Evolutionary conservation across 2,888 invertebrate species (phyloP).

Genomic region (Metellina segmentata): DNA sequence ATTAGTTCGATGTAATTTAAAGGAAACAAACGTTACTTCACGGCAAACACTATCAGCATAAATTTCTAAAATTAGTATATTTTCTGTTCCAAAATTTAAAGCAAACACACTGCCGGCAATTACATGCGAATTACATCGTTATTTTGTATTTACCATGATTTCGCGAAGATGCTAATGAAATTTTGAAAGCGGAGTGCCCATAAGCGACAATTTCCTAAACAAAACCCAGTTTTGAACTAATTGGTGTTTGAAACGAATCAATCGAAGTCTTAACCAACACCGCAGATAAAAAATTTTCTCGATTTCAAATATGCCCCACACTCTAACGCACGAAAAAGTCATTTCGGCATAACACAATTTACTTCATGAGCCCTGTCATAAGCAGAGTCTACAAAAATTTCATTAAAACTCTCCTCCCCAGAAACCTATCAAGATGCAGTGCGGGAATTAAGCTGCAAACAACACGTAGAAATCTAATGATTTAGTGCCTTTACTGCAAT

Average conservation of each 20-base stretch:
- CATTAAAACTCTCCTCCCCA: background rate
- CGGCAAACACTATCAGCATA: too few relatives aligned
- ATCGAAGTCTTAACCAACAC: background rate
- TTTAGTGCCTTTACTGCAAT: background rate
- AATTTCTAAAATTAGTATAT: too few relatives aligned
- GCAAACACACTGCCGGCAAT: too few relatives aligned
- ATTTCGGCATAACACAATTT: background rate
- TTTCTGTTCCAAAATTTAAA: too few relatives aligned
- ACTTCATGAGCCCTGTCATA: background rate
- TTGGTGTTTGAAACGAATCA: background rate
- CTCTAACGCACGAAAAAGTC: background rate
- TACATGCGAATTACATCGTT: too few relatives aligned
- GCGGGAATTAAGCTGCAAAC: background rate
- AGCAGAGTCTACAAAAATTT: background rate
- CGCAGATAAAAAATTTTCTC: background rate
- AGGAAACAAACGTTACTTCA: too few relatives aligned
- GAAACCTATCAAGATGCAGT: background rate
- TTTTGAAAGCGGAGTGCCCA: too few relatives aligned
- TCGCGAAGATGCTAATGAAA: too few relatives aligned
- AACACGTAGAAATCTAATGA: background rate
- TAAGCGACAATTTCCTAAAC: too few relatives aligned
- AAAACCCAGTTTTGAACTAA: background rate
- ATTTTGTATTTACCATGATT: too few relatives aligned
- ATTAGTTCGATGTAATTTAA: too few relatives aligned
- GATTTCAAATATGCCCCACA: background rate